Evolutionary conservation across 2,888 invertebrate genomes (phyloP).

Genomic region (Tenodera sinensis): DNA sequence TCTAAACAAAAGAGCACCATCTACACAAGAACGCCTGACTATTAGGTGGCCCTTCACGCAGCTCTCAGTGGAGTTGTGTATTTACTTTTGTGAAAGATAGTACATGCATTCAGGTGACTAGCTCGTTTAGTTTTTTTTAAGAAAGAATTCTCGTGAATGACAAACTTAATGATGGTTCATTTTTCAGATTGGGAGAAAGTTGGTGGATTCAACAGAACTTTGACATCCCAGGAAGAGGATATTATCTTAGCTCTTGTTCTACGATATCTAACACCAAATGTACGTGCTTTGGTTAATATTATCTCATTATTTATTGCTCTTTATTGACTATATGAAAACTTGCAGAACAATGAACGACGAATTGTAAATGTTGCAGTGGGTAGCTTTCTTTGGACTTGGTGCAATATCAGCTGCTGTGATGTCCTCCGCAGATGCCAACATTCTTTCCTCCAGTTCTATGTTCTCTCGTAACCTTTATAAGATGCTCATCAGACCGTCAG

Average conservation of each 20-base stretch:
- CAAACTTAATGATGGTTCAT: neutral
- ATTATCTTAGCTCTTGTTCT: slow-evolving; percentile 63
- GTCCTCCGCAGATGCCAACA: slow-evolving; percentile 71
- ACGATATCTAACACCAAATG: slow-evolving; percentile 50
- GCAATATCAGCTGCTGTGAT: slow-evolving; percentile 73
- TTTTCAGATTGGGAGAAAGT: slow-evolving; percentile 53
- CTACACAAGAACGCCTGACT: too few relatives aligned
- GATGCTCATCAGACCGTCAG: slow-evolving; percentile 60
- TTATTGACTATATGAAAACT: neutral
- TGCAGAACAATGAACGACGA: neutral
- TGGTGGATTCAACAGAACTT: slow-evolving; percentile 40
- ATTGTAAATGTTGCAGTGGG: slow-evolving; percentile 42
- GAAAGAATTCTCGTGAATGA: too few relatives aligned
- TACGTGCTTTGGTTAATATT: neutral
- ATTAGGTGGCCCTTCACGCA: too few relatives aligned
- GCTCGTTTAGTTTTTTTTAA: too few relatives aligned
- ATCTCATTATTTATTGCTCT: neutral
- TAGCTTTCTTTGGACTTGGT: slow-evolving; percentile 66
- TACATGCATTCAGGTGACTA: too few relatives aligned
- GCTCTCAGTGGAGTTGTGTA: too few relatives aligned
- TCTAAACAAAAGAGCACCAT: too few relatives aligned
- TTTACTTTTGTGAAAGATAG: too few relatives aligned
- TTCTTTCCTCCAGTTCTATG: slow-evolving; percentile 68
- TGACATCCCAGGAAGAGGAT: slow-evolving; percentile 48
- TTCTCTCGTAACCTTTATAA: slow-evolving; percentile 69